A percentile compares a stretch with the other conserved stretches of the same genome.
These are phyloP conservation scores for Torymus aiolomorphi DNA, from an alignment of 2,888 invertebrate genomes.

Conservation along the genomic window DNA sequence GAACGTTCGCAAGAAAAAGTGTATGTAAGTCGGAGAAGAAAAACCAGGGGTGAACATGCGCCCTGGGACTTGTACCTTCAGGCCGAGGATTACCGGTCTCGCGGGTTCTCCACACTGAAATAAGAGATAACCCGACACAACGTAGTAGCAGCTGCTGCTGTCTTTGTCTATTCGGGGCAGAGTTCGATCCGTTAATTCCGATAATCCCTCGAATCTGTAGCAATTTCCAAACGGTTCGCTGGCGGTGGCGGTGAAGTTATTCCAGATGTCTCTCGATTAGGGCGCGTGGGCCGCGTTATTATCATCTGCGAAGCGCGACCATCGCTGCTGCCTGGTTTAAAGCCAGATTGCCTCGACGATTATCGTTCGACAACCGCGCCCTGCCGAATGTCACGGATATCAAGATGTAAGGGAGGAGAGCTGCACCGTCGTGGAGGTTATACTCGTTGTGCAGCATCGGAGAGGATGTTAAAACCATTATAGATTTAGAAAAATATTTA, in stretches of 20 bases:
- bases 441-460: too few relatives aligned
- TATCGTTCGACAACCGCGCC: conserved; percentile 55
- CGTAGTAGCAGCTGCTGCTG: background rate
- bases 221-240: conserved; percentile 34
- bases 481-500: too few relatives aligned
- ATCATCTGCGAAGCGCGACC: conserved; percentile 36
- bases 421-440: too few relatives aligned
- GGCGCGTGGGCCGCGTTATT: conserved; percentile 31
- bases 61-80: background rate
- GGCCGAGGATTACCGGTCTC: conserved; percentile 36
- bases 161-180: background rate
- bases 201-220: conserved; percentile 48
- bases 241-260: conserved; percentile 21
- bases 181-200: conserved; percentile 46
- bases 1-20: too few relatives aligned
- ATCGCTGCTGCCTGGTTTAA: conserved; percentile 56
- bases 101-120: conserved; percentile 3
- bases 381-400: conserved; percentile 55
- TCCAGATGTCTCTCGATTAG: conserved; percentile 44
- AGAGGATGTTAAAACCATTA: too few relatives aligned
- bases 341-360: conserved; percentile 63
- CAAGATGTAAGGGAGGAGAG: background rate
- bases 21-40: background rate
- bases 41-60: background rate
- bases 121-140: background rate